Conservation (phyloP, 37 sponge, comb jelly and placozoan species). For the Spongia lamella region DNA sequence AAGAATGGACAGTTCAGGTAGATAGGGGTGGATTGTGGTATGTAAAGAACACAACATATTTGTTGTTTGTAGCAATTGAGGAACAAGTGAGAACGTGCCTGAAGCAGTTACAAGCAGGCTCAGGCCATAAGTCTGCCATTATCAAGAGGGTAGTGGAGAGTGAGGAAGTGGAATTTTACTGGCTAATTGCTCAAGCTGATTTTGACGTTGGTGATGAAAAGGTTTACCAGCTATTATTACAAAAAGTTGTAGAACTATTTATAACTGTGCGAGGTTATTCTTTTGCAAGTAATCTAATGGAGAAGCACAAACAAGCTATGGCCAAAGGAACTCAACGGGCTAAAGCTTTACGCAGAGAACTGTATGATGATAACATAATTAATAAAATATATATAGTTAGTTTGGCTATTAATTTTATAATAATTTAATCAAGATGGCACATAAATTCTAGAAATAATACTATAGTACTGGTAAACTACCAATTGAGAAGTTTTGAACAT, state of each 20-base stretch:
- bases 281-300: slow-evolving; percentile 23
- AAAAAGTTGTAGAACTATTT: slow-evolving; percentile 28
- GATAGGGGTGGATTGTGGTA: slow-evolving; percentile 36
- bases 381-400: too few species aligned
- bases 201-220: slow-evolving; percentile 18
- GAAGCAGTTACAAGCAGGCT: too few species aligned
- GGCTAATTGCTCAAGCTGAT: slow-evolving; percentile 10
- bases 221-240: background rate
- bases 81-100: too few species aligned
- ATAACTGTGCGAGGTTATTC: slow-evolving; percentile 48
- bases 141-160: too few species aligned
- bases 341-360: slow-evolving; percentile 30
- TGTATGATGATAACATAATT: too few species aligned
- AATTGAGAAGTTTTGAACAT: too few species aligned
- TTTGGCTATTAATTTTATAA: too few species aligned
- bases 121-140: too few species aligned
- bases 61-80: slow-evolving; percentile 33
- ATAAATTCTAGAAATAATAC: too few species aligned
- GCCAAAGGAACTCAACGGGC: slow-evolving; percentile 33
- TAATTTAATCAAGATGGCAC: too few species aligned
- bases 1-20: slow-evolving; percentile 12
- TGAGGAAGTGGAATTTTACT: too few species aligned
- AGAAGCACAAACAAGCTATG: slow-evolving; percentile 27
- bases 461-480: too few species aligned
- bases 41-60: slow-evolving; percentile 12